Percentiles rank a stretch among this genome's conserved stretches.
phyloP scores from a whole-genome alignment of 2,113 vertebrate species.

The Ptyas mucosa region DNA sequence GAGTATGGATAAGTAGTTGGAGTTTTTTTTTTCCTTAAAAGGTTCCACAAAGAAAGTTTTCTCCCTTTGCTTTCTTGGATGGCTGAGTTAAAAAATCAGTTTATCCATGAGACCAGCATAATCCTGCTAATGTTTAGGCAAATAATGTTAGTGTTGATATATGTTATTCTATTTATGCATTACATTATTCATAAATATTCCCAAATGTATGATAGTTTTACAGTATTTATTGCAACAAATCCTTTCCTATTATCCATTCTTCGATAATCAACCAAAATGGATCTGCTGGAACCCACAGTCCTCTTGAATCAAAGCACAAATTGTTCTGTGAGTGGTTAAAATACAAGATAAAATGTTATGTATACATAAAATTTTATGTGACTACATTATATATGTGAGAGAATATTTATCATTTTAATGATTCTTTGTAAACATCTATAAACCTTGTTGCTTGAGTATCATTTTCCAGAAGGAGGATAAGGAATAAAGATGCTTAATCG shows the following conservation, averaged over 20 bases:
- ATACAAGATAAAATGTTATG: not conserved
- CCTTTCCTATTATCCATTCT: not conserved
- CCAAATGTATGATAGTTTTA: not conserved
- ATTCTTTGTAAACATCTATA: not conserved
- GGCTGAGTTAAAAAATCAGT: not conserved
- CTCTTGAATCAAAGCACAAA: not conserved
- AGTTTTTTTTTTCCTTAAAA: not conserved
- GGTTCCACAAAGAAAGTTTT: not conserved
- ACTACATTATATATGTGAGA: not conserved
- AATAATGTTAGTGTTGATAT: not conserved
- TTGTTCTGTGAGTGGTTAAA: not conserved
- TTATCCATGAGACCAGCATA: not conserved
- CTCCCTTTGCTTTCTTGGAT: not conserved
- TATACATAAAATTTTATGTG: not conserved
- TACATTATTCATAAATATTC: not conserved
- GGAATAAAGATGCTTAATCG: not conserved
- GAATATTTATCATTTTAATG: not conserved
- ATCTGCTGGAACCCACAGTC: not conserved
- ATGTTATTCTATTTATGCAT: not conserved
- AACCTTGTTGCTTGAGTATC: not conserved
- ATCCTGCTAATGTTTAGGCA: not conserved
- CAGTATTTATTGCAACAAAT: not conserved
- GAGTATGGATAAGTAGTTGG: not conserved
- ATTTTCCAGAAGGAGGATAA: not conserved
- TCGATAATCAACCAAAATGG: not conserved